These are phyloP conservation scores for Balaenoptera acutorostrata DNA, from an alignment of 2,113 vertebrate species.

Conservation along the genomic window DNA sequence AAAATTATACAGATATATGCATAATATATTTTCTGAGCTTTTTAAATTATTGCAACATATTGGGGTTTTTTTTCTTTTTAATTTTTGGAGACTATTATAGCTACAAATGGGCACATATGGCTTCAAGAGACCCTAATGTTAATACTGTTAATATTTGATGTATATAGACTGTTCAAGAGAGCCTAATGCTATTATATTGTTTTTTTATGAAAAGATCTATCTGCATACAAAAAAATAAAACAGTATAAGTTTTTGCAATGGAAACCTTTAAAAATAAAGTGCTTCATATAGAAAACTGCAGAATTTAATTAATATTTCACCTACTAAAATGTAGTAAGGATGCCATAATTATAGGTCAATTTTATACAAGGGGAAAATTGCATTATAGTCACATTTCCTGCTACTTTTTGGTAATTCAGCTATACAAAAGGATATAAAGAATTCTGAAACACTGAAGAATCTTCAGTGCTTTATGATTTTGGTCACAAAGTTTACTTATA, in stretches of 20 bases:
- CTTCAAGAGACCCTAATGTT: neutral
- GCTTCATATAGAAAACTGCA: neutral
- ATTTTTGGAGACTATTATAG: neutral
- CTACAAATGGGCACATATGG: neutral
- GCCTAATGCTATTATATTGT: neutral
- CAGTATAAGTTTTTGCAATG: neutral
- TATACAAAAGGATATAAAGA: neutral
- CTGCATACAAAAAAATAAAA: neutral
- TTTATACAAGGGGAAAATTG: neutral
- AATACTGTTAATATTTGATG: neutral
- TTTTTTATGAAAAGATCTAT: neutral
- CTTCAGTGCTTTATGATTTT: neutral
- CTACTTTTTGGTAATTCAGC: neutral
- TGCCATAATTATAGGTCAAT: neutral
- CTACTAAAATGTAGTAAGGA: neutral
- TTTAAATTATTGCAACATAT: neutral
- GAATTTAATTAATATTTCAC: neutral
- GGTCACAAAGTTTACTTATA: neutral
- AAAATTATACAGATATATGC: neutral
- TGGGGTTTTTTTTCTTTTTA: neutral
- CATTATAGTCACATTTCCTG: neutral
- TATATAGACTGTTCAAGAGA: neutral
- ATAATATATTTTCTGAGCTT: neutral
- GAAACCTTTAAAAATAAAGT: neutral
- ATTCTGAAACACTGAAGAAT: neutral